Evolutionary conservation across 2,888 invertebrate species (phyloP).

Genomic region (Sphecodes monilicornis): DNA sequence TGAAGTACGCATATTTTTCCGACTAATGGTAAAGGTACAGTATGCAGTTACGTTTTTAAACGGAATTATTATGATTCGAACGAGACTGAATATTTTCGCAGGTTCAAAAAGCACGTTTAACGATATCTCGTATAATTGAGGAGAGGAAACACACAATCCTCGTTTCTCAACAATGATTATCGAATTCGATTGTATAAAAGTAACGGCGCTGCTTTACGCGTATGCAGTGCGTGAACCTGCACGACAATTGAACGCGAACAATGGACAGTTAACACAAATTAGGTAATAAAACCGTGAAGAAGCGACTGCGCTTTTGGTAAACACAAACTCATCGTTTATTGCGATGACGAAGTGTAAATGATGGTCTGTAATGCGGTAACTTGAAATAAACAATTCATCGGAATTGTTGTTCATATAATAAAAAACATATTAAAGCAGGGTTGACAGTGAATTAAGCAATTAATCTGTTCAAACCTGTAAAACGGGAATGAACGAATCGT

Average conservation of each 20-base stretch:
- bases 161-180: slow-evolving; percentile 6
- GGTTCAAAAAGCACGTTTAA: slow-evolving; percentile 39
- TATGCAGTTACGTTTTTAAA: background rate
- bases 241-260: slow-evolving; percentile 5
- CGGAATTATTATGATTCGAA: background rate
- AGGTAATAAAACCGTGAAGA: slow-evolving; percentile 16
- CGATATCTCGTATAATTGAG: slow-evolving; percentile 19
- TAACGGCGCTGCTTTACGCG: background rate
- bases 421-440: background rate
- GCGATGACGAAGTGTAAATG: background rate
- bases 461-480: no score
- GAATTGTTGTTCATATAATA: background rate
- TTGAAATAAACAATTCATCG: background rate
- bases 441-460: background rate
- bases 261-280: slow-evolving; percentile 27
- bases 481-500: no score
- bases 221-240: background rate
- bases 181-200: slow-evolving; percentile 15
- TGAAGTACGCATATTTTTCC: no score
- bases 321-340: background rate
- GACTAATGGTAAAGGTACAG: background rate
- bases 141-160: slow-evolving; percentile 3
- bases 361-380: background rate
- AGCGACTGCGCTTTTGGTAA: background rate
- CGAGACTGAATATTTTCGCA: background rate